Conservation (phyloP, 2,888 invertebrate genomes). For the Coremacera marginata region DNA sequence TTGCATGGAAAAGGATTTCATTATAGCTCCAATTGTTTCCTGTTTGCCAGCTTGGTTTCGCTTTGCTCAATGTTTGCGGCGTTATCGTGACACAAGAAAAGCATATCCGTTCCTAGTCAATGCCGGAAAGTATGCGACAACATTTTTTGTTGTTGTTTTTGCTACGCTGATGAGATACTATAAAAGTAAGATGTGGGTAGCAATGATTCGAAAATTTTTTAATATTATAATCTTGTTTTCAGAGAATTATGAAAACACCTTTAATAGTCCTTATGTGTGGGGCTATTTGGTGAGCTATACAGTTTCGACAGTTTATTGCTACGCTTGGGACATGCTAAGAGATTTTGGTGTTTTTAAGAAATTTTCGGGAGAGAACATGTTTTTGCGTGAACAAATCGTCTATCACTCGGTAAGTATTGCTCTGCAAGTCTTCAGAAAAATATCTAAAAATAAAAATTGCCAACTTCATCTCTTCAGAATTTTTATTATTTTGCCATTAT, state of each 20-base stretch:
- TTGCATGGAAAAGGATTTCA: constrained; percentile 76
- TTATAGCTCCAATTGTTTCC: constrained; percentile 85
- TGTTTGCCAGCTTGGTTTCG: constrained; percentile 97
- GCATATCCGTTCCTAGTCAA: constrained; percentile 94
- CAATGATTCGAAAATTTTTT: neutral
- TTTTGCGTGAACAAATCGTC: constrained; percentile 92
- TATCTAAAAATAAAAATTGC: neutral
- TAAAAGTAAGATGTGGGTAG: constrained; percentile 66
- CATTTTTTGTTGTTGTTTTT: constrained; percentile 92
- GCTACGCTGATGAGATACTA: constrained; percentile 73
- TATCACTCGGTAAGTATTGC: constrained; percentile 83
- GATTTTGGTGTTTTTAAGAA: constrained; percentile 96
- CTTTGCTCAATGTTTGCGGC: constrained; percentile 95
- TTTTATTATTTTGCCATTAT: constrained; percentile 90
- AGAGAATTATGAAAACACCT: constrained; percentile 74
- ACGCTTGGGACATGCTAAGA: constrained; percentile 96
- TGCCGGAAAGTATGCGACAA: constrained; percentile 96
- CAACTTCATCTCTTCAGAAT: constrained; percentile 71
- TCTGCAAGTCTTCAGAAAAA: neutral
- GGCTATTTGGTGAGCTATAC: constrained; percentile 86
- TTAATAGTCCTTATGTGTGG: constrained; percentile 86
- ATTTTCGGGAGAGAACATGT: constrained; percentile 87
- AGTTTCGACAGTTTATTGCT: constrained; percentile 91
- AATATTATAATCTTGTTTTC: constrained; percentile 29
- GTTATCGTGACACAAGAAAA: constrained; percentile 92